These are phyloP conservation scores for Spinus olivaceus DNA, from an alignment of 2,797 vertebrate genomes.

Conservation along the genomic window DNA sequence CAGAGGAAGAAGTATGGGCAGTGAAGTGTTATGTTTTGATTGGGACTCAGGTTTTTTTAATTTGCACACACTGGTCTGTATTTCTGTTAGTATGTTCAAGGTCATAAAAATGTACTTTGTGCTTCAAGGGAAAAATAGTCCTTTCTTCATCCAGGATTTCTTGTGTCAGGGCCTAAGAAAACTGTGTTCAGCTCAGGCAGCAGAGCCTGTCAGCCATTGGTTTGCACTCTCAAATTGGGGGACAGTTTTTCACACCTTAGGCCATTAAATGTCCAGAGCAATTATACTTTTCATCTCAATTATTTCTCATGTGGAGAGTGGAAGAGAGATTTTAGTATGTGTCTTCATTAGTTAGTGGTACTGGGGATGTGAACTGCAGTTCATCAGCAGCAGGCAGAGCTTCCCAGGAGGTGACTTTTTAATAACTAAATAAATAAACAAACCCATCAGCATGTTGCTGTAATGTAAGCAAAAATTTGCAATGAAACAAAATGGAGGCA, in stretches of 20 bases:
- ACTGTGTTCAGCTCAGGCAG: neutral
- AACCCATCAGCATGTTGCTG: accelerated
- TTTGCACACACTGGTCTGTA: neutral
- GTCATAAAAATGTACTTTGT: neutral
- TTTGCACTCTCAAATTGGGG: neutral
- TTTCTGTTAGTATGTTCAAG: neutral
- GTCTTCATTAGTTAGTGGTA: neutral
- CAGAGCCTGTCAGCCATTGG: neutral
- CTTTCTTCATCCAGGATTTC: neutral
- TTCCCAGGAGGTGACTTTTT: neutral
- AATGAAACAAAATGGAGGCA: neutral
- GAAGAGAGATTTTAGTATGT: neutral
- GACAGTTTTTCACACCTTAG: neutral
- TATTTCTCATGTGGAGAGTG: neutral
- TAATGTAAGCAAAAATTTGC: neutral
- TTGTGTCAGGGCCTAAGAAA: neutral
- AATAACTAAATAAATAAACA: neutral
- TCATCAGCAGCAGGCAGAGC: neutral
- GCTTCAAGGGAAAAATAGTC: neutral
- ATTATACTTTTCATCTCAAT: neutral
- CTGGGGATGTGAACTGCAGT: neutral
- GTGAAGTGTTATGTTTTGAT: neutral
- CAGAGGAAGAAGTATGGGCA: neutral
- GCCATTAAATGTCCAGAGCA: neutral
- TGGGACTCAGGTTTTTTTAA: neutral